Evolutionary conservation across 2,888 invertebrate species (phyloP).

Genomic region (Gisinianus flammeolus): DNA sequence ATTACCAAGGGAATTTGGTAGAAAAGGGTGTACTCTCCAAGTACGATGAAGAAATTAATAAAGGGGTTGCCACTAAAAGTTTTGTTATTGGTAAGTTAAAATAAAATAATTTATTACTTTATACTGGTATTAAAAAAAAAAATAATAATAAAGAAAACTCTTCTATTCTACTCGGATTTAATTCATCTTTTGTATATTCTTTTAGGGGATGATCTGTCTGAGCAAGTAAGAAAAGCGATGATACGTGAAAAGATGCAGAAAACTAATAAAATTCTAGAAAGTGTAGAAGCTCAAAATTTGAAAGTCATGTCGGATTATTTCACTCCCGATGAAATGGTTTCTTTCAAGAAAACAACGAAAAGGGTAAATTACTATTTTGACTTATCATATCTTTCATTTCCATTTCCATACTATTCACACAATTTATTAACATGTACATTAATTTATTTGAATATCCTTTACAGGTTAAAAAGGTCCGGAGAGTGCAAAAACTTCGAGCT

Average conservation of each 20-base stretch:
- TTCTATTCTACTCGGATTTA: background rate
- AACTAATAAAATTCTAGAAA: conserved; percentile 72
- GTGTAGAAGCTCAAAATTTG: conserved; percentile 71
- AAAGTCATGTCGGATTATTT: conserved; percentile 86
- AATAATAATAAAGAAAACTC: background rate
- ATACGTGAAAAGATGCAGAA: conserved; percentile 65
- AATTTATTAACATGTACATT: background rate
- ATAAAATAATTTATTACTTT: background rate
- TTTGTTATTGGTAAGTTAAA: conserved; percentile 76
- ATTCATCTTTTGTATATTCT: background rate
- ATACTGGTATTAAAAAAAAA: too few species aligned
- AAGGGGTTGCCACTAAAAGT: conserved; percentile 69
- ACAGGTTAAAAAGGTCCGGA: conserved; percentile 70
- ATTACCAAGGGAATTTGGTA: conserved; percentile 66
- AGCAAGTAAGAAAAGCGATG: conserved; percentile 53
- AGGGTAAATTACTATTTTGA: conserved; percentile 64
- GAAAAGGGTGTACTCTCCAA: conserved; percentile 78
- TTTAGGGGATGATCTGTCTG: conserved; percentile 60
- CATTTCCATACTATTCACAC: background rate
- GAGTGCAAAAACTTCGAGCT: conserved; percentile 68
- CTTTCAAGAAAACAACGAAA: conserved; percentile 87
- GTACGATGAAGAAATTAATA: conserved; percentile 91
- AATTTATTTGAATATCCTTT: conserved; percentile 8
- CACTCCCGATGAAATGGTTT: conserved; percentile 78
- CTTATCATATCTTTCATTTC: conserved; percentile 42